Base-by-base conservation (phyloP, 92 coral and sea anemone species). In the Anthopleura xanthogrammica region DNA sequence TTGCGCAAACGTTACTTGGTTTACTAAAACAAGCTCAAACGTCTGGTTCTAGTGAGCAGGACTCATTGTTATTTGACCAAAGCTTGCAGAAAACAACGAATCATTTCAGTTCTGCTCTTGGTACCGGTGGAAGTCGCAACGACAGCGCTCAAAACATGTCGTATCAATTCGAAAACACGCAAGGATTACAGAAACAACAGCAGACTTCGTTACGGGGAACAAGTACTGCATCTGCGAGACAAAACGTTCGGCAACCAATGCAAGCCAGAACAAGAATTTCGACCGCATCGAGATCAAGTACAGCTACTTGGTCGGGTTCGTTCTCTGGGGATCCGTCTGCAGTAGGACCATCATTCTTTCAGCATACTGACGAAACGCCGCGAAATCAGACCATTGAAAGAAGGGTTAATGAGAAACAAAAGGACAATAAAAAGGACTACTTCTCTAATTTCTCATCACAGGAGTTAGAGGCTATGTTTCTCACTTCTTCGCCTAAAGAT, bases 401-500 rank as follows among this genome's bases (percentile, higher is more conserved):
- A 11, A 55, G 76, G 36, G n/a, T 42, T 16, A 74, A 41, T 20
- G 85, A 24, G 16, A 72, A 87, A 78, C 77, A 43, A 24, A 72
- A 80, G 83, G 81, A 88, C 23, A 83, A 74, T 41, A 92, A 85
- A 64, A 83, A 83, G 58, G 98, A 93, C 75, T 93, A 93, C 85
- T 95, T 95, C 77, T 93, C 98, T 19, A 95, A 90, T 80, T 93
- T 93, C 88, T 86, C 91, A 36, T 83, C 98, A 41, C 87, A 87
- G 60, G 95, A 95, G 83, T 75, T 95, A 60, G 90, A 94, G 50
- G 87, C 94, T 17, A 86, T 93, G 91, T 80, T 95, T 88, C 52
- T 93, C 16, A 87, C 89, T 42, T 9, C 90, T 12, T 46, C 93
- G 3, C 78, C 77, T 19, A 68, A 78, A 65, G 19, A 12, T 41